A percentile compares a stretch with the other conserved stretches of the same genome.
Conservation (phyloP, 2,888 invertebrate genomes). For the Yponomeuta sedellus region DNA sequence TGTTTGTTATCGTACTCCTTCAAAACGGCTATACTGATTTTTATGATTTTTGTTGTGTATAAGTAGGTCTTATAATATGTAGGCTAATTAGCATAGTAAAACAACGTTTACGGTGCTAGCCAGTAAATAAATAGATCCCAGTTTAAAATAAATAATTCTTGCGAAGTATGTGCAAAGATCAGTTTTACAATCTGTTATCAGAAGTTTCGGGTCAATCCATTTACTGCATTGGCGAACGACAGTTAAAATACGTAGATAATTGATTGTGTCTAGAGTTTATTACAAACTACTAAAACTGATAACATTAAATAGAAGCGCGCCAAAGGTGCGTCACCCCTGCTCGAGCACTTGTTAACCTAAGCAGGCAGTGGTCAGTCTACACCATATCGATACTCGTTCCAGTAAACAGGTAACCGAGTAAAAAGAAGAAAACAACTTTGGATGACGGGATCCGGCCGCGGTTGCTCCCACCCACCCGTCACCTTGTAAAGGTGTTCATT, state of each 20-base stretch:
- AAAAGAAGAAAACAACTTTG: conserved; percentile 58
- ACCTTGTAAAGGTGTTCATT: conserved; percentile 35
- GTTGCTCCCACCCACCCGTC: conserved; percentile 30
- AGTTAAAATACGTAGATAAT: background rate
- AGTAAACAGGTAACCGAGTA: conserved; percentile 66
- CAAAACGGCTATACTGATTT: too few relatives aligned
- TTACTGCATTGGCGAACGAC: background rate
- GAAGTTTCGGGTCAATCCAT: conserved; percentile 10
- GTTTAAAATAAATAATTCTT: background rate
- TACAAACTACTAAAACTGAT: background rate
- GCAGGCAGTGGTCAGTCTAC: conserved; percentile 35
- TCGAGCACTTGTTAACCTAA: conserved; percentile 66
- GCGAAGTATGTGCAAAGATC: conserved; percentile 9
- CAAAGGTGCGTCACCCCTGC: conserved; percentile 53
- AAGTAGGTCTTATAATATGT: too few relatives aligned
- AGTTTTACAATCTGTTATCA: background rate
- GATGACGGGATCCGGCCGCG: conserved; percentile 47
- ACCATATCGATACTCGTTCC: conserved; percentile 55
- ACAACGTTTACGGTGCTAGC: too few relatives aligned
- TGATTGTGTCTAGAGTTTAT: background rate
- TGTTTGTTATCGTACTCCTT: too few relatives aligned
- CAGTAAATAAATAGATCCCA: too few relatives aligned
- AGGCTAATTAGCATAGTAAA: too few relatives aligned
- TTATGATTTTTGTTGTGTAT: too few relatives aligned
- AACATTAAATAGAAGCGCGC: conserved; percentile 20